phyloP scores from a whole-genome alignment of 2,888 invertebrate genomes.

The Thelaira solivaga region DNA sequence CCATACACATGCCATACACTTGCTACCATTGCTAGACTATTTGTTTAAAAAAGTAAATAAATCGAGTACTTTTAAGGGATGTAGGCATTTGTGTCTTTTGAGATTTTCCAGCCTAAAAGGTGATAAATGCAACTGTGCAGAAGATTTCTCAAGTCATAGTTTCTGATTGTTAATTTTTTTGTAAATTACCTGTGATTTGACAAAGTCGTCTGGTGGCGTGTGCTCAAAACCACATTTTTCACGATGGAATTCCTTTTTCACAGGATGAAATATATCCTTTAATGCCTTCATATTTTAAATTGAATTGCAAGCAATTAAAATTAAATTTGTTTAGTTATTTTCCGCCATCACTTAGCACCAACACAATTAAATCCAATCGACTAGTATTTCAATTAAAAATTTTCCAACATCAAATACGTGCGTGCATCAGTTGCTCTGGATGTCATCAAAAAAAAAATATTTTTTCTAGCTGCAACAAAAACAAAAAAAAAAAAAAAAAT shows the following conservation, averaged over 20 bases:
- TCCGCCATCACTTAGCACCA: not conserved
- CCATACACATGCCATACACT: too few species aligned
- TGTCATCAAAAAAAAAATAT: too few species aligned
- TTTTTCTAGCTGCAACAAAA: too few species aligned
- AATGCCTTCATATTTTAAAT: constrained; percentile 40
- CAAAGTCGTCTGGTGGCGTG: constrained; percentile 75
- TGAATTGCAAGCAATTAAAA: not conserved
- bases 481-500: too few species aligned
- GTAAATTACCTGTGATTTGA: constrained; percentile 76
- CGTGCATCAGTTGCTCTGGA: too few species aligned
- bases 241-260: constrained; percentile 73
- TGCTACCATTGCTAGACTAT: too few species aligned
- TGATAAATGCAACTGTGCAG: too few species aligned
- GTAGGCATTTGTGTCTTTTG: too few species aligned
- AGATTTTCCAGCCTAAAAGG: too few species aligned
- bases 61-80: too few species aligned
- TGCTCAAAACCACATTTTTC: constrained; percentile 75
- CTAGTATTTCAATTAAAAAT: not conserved
- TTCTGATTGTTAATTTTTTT: not conserved
- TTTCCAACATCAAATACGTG: not conserved
- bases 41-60: too few species aligned
- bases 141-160: too few species aligned
- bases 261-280: constrained; percentile 69
- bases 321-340: not conserved
- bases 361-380: not conserved